Conservation (phyloP, 1,140 invertebrate species). For the Leptopilina boulardi region DNA sequence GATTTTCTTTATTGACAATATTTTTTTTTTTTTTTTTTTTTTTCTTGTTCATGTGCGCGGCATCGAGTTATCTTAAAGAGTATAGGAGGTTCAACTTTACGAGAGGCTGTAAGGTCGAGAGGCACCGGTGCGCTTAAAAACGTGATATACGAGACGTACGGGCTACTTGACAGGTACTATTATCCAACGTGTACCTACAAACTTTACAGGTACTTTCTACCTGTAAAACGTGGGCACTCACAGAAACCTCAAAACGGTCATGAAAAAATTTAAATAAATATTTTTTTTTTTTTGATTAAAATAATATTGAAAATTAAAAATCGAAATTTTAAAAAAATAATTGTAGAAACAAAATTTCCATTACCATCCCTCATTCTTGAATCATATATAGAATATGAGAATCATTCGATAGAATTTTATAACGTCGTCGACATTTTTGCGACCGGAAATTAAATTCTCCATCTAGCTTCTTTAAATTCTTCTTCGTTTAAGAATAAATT, state of each 20-base stretch:
- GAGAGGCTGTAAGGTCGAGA: constrained; percentile 50
- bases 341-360: constrained; percentile 29
- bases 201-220: constrained; percentile 39
- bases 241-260: constrained; percentile 11
- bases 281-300: no score
- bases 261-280: constrained; percentile 23
- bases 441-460: constrained; percentile 64
- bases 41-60: background rate
- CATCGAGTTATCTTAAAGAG: constrained; percentile 39
- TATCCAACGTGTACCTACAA: constrained; percentile 47
- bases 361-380: background rate
- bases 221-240: background rate
- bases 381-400: background rate
- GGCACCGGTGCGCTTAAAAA: constrained; percentile 61
- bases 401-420: constrained; percentile 39
- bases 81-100: constrained; percentile 40
- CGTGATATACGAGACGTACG: constrained; percentile 62
- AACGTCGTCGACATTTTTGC: constrained; percentile 48
- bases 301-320: no score
- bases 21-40: constrained; percentile 36
- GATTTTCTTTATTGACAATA: constrained; percentile 44
- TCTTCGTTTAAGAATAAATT: constrained; percentile 31
- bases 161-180: constrained; percentile 59
- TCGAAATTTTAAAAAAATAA: no score
- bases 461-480: constrained; percentile 30